Evolutionary conservation across 1,140 invertebrate species (phyloP), one percentile per base, ranked within the genome.

Genomic region (Whitmania pigra): DNA sequence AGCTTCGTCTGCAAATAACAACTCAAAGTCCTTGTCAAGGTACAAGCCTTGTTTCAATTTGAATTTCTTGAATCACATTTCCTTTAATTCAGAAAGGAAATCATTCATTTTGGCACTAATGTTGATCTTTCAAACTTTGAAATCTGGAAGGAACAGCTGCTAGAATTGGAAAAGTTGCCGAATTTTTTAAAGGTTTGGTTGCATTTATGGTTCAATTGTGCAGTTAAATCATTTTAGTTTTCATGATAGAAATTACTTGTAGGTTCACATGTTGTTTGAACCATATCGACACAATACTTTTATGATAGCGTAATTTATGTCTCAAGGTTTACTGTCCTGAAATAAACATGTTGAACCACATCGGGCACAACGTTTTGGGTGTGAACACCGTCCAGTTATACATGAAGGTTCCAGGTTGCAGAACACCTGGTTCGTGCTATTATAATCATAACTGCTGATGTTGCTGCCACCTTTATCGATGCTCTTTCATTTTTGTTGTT

Each of bases 321-420:
- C 11, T 22, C 13, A 22, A 69, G 69, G 69, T 70, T n/a, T 27
- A 40, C n/a, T 53, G 53, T 0, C 94, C 92, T 1, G 92, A 92
- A 43, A 90, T 90, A 18, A 97, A 97, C 82, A 94, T 97, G 92
- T 83, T 97, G 6, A 93, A 91, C 67, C 93, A 97, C 83, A 92
- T 97, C 20, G 94, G 94, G 0, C 93, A 97, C 80, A 91, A 93
- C 20, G 94, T 97, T 77, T 85, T 95, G 67, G 94, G 94, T 72
- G 97, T 97, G 93, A 97, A 97, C 81, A 96, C 93, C 0, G 92
- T 97, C 69, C 94, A 97, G 79, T 83, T 97, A 20, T 96, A 96
- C 78, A 96, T 97, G 93, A 97, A 97, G 69, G 79, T 81, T 15
- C 77, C 74, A 4, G 72, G 72, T 5, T 73, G 57, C 85, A 29